Base-by-base conservation (phyloP, 2,797 vertebrate genomes). In the Manis crassicaudata region DNA sequence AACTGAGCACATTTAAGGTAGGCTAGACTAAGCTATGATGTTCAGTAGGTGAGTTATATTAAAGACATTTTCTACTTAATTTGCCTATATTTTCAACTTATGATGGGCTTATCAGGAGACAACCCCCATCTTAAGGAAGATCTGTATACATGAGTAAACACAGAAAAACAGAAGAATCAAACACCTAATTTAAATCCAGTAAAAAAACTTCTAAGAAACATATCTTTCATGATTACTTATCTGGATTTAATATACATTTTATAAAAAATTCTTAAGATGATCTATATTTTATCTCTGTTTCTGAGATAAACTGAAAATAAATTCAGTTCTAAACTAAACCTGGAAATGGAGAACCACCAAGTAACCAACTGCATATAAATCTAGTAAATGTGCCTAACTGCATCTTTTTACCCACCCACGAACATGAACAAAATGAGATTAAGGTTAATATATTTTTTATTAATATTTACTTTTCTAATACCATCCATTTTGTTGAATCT, bases 271-370 rank as follows among this genome's bases (percentile, higher is more conserved):
- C 21, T 72, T 81, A 96, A 75, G 37, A 85, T 43, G 9, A 14
- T 85, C 77, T 85, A 50, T 35, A 96, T 77, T 54, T 80, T 27
- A 85, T 32, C 35, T 50, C 40, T 81, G 0, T 90, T 94, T 91
- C 77, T 85, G 50, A 95, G 37, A 94, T 88, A 70, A 86, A 85
- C 20, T 70, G 13, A 37, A 68, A 82, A 90, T 46, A 94, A 89
- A 93, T 76, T 82, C 35, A 81, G 17, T 90, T 95, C 37, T 80
- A 94, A 96, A 94, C 40, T 83, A 85, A 92, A 95, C n/a, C 75
- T 79, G 54, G 62, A 93, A 87, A 93, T 65, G 37, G 80, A 93
- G 46, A 93, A 68, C 27, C 21, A 50, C 32, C 58, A 94, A 93
- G 88, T n/a, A 85, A 56, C 20, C 75, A 81, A 90, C 8, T 56